A percentile compares a stretch with the other conserved stretches of the same genome.
Conservation (phyloP, 1,140 invertebrate species). For the Oppia nitens region DNA sequence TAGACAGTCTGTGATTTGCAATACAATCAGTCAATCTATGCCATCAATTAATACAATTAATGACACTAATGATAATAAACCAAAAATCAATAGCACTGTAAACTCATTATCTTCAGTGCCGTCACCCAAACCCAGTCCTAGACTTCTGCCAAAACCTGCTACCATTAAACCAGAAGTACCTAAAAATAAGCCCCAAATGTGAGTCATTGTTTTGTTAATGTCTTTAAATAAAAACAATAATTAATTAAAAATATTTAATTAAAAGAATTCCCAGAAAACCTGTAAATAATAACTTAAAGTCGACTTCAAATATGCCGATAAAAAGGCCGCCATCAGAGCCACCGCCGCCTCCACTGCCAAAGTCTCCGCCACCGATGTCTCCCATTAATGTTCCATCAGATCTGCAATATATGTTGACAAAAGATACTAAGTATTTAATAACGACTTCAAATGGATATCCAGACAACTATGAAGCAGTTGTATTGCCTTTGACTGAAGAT, state of each 20-base stretch:
- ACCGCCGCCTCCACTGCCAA: slow-evolving; percentile 16
- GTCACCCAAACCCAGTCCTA: background rate
- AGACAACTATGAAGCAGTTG: background rate
- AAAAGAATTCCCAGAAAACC: background rate
- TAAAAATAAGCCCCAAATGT: background rate
- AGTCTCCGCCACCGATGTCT: background rate
- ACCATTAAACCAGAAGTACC: background rate
- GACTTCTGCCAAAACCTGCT: background rate
- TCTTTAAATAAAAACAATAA: background rate
- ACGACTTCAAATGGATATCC: background rate
- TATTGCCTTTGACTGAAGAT: no score
- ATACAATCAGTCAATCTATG: no score
- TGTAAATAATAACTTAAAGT: background rate
- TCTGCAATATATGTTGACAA: background rate
- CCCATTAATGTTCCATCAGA: background rate
- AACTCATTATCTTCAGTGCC: background rate
- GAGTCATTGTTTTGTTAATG: no score
- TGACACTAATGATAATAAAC: background rate
- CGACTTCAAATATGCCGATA: background rate
- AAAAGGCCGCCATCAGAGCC: slow-evolving; percentile 17
- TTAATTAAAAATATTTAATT: background rate
- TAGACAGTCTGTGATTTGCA: no score
- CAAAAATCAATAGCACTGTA: background rate
- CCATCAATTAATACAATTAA: no score
- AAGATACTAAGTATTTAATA: background rate